Conservation (phyloP, 2,888 invertebrate species). For the Drosophila flavopinicola region DNA sequence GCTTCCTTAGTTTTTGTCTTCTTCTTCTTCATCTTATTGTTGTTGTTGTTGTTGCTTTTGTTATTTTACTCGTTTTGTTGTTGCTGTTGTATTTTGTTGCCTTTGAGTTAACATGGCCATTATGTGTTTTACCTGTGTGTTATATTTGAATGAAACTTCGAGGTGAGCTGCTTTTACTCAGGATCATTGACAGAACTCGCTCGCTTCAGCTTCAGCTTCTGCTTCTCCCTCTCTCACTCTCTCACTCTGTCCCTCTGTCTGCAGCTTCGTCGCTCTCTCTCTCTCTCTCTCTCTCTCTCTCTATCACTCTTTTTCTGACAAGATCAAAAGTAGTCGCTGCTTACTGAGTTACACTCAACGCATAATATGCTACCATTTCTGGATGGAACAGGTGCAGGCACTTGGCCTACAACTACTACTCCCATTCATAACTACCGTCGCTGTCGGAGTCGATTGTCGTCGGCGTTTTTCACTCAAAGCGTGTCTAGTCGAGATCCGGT, state of each 20-base stretch:
- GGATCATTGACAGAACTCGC: constrained; percentile 47
- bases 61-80: constrained; percentile 32
- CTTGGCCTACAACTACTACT: constrained; percentile 40
- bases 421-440: constrained; percentile 57
- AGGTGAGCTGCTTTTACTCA: constrained; percentile 45
- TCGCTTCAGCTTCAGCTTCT: constrained; percentile 20
- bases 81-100: constrained; percentile 5
- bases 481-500: constrained; percentile 48
- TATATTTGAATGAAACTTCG: constrained; percentile 50
- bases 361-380: constrained; percentile 34
- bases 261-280: no score
- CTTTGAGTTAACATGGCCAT: constrained; percentile 43
- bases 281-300: constrained; percentile 2
- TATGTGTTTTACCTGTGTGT: constrained; percentile 36
- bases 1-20: constrained; percentile 42
- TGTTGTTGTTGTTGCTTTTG: constrained; percentile 10
- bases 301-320: constrained; percentile 3
- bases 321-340: constrained; percentile 11
- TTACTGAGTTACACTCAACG: constrained; percentile 48
- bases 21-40: constrained; percentile 37
- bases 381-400: constrained; percentile 54
- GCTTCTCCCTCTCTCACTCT: constrained; percentile 1
- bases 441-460: not conserved
- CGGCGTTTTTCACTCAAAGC: constrained; percentile 36
- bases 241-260: not conserved